phyloP scores from a whole-genome alignment of 2,888 invertebrate genomes.

The Ferdinandea cuprea region DNA sequence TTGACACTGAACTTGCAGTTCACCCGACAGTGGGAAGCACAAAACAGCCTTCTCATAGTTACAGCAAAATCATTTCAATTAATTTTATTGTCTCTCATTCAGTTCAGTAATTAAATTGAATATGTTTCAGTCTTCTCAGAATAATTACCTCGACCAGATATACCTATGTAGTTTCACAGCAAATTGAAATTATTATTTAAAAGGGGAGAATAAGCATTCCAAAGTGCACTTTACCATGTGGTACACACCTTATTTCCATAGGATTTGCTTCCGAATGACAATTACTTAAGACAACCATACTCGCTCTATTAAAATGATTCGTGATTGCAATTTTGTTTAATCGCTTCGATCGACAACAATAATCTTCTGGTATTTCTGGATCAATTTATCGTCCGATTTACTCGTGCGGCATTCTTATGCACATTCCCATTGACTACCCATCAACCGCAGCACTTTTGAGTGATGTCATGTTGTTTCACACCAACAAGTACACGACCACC shows the following conservation, averaged over 20 bases:
- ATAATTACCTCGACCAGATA: slow-evolving; percentile 39
- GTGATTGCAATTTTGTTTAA: slow-evolving; percentile 65
- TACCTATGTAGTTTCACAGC: slow-evolving; percentile 35
- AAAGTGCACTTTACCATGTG: not conserved
- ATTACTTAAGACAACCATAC: not conserved
- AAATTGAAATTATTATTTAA: slow-evolving; percentile 12
- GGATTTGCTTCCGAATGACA: slow-evolving; percentile 55
- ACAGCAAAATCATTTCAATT: slow-evolving; percentile 28
- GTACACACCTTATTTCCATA: slow-evolving; percentile 39
- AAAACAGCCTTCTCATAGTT: not conserved
- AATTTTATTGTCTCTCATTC: slow-evolving; percentile 38
- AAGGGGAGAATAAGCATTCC: slow-evolving; percentile 46
- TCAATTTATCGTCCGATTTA: slow-evolving; percentile 10
- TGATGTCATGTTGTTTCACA: slow-evolving; percentile 68
- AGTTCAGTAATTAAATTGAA: slow-evolving; percentile 44
- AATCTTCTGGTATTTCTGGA: slow-evolving; percentile 62
- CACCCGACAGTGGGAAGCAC: not conserved
- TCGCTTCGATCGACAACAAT: slow-evolving; percentile 29
- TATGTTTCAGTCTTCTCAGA: slow-evolving; percentile 43
- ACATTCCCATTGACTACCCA: slow-evolving; percentile 8
- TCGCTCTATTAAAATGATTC: slow-evolving; percentile 9
- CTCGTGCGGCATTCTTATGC: slow-evolving; percentile 13
- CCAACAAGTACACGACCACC: slow-evolving; percentile 21
- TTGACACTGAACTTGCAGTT: not conserved
- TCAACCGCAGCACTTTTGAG: slow-evolving; percentile 25